These are phyloP conservation scores for Aphaenogaster ashmeadi DNA, from an alignment of 1,140 invertebrate species.

Conservation along the genomic window DNA sequence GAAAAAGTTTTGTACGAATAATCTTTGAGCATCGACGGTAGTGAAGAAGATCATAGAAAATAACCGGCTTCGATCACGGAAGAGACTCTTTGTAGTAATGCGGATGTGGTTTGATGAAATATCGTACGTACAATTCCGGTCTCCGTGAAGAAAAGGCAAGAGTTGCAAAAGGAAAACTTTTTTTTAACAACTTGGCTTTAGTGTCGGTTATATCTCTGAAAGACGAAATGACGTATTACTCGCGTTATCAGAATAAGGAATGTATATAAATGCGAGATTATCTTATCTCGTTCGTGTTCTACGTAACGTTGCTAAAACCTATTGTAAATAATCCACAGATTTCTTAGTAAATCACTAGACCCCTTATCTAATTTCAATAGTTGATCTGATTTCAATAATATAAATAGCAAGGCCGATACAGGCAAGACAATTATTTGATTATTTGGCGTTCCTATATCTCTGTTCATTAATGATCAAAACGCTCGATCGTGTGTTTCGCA, in stretches of 20 bases:
- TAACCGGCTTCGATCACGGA: background rate
- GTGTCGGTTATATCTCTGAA: background rate
- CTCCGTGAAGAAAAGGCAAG: background rate
- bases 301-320: background rate
- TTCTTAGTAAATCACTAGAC: background rate
- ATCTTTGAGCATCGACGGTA: background rate
- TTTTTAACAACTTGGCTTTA: slow-evolving; percentile 34
- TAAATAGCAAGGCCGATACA: background rate
- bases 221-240: background rate
- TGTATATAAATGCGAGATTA: background rate
- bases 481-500: background rate
- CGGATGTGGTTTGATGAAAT: slow-evolving; percentile 6
- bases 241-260: background rate
- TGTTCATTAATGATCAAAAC: background rate
- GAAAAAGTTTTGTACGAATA: background rate
- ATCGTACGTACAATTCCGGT: background rate
- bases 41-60: background rate
- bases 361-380: no score
- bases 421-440: background rate
- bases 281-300: background rate
- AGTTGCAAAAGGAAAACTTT: background rate
- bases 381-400: slow-evolving; percentile 32
- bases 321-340: background rate
- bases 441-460: background rate
- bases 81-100: background rate